Evolutionary conservation across 2,888 invertebrate genomes (phyloP), one percentile per base, ranked within the genome.

Genomic region (Campoplex nolae): DNA sequence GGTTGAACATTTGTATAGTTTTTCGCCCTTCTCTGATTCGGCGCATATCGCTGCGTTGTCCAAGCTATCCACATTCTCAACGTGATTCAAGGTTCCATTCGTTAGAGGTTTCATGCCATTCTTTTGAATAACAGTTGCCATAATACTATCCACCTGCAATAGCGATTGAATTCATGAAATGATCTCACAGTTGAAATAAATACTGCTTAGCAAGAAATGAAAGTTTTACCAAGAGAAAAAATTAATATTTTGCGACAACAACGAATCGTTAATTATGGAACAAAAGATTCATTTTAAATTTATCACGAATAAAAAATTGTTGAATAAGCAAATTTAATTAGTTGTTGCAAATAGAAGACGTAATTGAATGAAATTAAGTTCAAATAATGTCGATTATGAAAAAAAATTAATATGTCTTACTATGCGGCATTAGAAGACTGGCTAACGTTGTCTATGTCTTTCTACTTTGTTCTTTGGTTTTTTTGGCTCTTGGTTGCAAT

Each of bases 71-170:
- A 92, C 92, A 89, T 92, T 90, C n/a, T 93, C 92, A 65, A 93
- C 92, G 84, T 90, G 93, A 90, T 92, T 93, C 78, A 95, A 95
- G 85, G 95, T 96, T 93, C 97, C 96, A 95, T 97, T 97, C 90
- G 96, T 96, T 91, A 97, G 95, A 93, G 96, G 96, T 95, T 97
- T 97, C 94, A 97, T 96, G 95, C 97, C 97, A 96, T 97, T 97
- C 95, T 97, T 97, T 95, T 97, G 97, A 94, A 97, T 96, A 95
- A 97, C 96, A 94, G 97, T 97, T 95, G 97, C 97, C 97, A 97
- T 97, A 93, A 93, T 94, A 92, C 91, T 89, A 90, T 91, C 88
- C 89, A 90, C 90, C 94, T 94, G 89, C 1, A 67, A 74, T 16
- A 45, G 68, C 32, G 56, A 18, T 51, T 13, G 28, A 32, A 48